Evolutionary conservation across 2,113 vertebrate species (phyloP).

Genomic region (Tauraco erythrolophus): DNA sequence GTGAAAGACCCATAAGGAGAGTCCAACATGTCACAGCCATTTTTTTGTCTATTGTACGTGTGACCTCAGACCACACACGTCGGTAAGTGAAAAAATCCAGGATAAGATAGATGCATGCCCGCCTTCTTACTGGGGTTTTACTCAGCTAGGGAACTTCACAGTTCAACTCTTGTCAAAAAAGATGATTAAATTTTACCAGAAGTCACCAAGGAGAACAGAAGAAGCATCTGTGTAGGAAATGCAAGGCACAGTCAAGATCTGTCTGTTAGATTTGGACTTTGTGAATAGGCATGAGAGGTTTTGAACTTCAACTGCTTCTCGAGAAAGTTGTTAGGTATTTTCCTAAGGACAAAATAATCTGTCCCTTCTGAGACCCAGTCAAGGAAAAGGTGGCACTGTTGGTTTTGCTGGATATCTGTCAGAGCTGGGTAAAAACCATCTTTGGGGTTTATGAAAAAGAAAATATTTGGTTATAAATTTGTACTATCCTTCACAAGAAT

Average conservation of each 20-base stretch:
- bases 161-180: not conserved
- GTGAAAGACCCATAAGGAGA: rapidly evolving
- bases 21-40: rapidly evolving
- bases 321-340: not conserved
- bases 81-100: not conserved
- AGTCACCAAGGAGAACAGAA: not conserved
- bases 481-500: not conserved
- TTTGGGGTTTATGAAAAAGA: not conserved
- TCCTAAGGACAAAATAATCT: not conserved
- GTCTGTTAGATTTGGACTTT: not conserved
- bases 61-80: not conserved
- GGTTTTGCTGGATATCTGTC: not conserved
- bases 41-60: not conserved
- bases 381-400: not conserved
- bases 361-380: not conserved
- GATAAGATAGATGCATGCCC: not conserved
- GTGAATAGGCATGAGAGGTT: not conserved
- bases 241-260: not conserved
- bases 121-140: not conserved
- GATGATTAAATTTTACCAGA: not conserved
- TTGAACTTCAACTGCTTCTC: not conserved
- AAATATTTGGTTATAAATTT: not conserved
- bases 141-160: not conserved
- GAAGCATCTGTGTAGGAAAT: not conserved
- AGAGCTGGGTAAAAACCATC: not conserved